Evolutionary conservation across 2,888 invertebrate species (phyloP).

Genomic region (Drosophila atroscutellata): DNA sequence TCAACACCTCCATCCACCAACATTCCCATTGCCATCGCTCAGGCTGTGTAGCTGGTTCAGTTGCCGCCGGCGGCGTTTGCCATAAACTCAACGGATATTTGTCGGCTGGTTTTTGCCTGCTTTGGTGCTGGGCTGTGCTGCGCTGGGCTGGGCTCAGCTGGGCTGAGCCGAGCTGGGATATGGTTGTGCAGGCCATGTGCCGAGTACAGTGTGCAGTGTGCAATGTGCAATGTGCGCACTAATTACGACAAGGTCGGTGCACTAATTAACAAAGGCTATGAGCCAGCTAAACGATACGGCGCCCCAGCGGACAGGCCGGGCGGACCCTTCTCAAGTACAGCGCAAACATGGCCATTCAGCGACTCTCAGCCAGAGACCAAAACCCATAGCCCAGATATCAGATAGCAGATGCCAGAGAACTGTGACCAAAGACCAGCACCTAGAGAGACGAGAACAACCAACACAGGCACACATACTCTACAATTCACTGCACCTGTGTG

Average conservation of each 20-base stretch:
- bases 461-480: constrained; percentile 15
- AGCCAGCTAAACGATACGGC: constrained; percentile 71
- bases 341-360: constrained; percentile 29
- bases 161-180: background rate
- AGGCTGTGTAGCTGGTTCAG: constrained; percentile 20
- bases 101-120: constrained; percentile 40
- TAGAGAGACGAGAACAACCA: background rate
- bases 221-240: constrained; percentile 69
- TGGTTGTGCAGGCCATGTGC: constrained; percentile 1
- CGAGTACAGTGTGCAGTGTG: constrained; percentile 10
- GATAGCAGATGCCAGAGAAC: constrained; percentile 16
- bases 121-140: constrained; percentile 5
- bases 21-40: constrained; percentile 6
- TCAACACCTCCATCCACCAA: background rate
- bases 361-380: constrained; percentile 10
- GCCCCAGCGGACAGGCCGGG: constrained; percentile 25
- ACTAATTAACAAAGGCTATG: constrained; percentile 79
- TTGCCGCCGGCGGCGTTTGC: constrained; percentile 47
- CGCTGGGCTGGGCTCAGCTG: background rate
- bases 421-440: constrained; percentile 16
- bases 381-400: constrained; percentile 5
- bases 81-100: constrained; percentile 58
- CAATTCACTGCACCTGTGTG: constrained; percentile 25
- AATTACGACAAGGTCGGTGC: constrained; percentile 77
- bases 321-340: constrained; percentile 7